Evolutionary conservation across 2,797 vertebrate species (phyloP).

Genomic region (Masticophis lateralis): DNA sequence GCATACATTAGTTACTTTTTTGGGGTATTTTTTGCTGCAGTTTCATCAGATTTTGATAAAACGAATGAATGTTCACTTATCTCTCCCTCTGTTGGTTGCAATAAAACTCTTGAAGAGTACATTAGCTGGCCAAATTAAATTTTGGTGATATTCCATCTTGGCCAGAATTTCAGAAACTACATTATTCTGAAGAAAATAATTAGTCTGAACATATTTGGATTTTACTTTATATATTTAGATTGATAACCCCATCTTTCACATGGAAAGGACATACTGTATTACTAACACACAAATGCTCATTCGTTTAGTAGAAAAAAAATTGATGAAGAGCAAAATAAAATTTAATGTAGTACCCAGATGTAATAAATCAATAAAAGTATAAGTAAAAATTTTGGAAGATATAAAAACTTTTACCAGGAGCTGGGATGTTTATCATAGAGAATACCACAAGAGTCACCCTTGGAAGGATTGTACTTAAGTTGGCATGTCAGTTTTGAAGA

Average conservation of each 20-base stretch:
- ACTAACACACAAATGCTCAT: background rate
- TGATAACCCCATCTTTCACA: background rate
- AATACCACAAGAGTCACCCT: background rate
- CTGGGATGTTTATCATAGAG: background rate
- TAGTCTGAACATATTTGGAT: background rate
- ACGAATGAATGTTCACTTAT: background rate
- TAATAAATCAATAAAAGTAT: background rate
- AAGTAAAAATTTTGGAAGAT: background rate
- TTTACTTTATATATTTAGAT: background rate
- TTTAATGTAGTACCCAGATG: background rate
- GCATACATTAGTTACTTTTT: background rate
- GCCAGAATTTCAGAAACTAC: background rate
- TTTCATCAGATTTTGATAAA: background rate
- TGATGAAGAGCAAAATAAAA: background rate
- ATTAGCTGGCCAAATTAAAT: background rate
- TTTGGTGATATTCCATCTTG: background rate
- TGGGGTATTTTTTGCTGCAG: background rate
- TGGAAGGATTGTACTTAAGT: background rate
- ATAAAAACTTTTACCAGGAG: background rate
- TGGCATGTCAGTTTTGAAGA: background rate
- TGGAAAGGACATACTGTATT: background rate
- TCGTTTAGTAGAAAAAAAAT: background rate
- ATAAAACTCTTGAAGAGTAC: background rate
- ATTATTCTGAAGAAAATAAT: background rate
- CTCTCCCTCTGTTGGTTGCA: background rate